Percentiles rank a stretch among this genome's conserved stretches.
Evolutionary conservation across 2,797 vertebrate species (phyloP).

Genomic region (Ficedula albicollis): DNA sequence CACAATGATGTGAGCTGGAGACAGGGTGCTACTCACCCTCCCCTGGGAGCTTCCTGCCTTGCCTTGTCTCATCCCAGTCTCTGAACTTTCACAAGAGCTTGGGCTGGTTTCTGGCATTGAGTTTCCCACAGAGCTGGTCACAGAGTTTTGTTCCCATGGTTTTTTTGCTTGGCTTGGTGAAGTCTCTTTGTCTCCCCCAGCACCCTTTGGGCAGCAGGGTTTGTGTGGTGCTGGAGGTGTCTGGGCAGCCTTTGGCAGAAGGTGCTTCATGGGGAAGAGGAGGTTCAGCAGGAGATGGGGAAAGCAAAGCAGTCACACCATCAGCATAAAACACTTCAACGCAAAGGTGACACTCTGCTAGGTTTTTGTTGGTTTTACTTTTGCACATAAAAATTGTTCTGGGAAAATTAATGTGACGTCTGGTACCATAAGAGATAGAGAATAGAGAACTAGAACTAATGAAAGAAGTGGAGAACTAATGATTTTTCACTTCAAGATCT

Average conservation of each 20-base stretch:
- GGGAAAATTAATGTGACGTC: background rate
- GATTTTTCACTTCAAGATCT: background rate
- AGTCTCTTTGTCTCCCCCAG: background rate
- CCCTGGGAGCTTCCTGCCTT: constrained; percentile 47
- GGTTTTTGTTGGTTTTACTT: background rate
- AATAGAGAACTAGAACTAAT: background rate
- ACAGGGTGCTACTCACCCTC: constrained; percentile 1
- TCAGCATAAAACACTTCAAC: background rate
- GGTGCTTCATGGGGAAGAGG: background rate
- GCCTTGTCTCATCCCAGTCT: background rate
- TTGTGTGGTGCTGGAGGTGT: background rate
- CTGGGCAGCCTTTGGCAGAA: background rate
- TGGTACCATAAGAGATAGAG: background rate
- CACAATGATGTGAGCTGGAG: constrained; percentile 33
- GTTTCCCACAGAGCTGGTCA: background rate
- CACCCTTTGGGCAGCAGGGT: background rate
- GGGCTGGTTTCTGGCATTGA: background rate
- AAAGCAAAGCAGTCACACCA: background rate
- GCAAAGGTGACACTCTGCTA: background rate
- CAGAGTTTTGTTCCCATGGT: background rate
- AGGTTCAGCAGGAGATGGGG: background rate
- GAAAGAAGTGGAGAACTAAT: background rate
- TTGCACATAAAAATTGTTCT: background rate
- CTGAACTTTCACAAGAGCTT: background rate
- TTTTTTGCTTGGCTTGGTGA: background rate